Conservation (phyloP, 2,888 invertebrate genomes). For the Saturnia japonica region DNA sequence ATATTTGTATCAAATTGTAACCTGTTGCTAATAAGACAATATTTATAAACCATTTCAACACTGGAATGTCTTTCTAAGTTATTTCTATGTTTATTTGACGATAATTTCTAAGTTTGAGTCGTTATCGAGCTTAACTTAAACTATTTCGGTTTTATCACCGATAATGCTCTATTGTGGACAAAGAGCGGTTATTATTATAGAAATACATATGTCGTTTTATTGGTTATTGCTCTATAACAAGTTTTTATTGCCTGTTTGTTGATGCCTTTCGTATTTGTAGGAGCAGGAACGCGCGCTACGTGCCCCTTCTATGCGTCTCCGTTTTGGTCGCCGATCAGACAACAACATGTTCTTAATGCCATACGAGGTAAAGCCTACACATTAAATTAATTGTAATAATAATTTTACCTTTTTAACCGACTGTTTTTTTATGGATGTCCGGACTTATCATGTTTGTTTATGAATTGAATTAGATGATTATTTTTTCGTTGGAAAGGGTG, state of each 20-base stretch:
- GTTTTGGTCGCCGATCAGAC: constrained; percentile 89
- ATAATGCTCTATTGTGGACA: constrained; percentile 16
- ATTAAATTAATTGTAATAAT: too few relatives aligned
- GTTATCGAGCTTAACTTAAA: constrained; percentile 20
- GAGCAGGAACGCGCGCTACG: constrained; percentile 85
- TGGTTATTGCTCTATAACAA: constrained; percentile 21
- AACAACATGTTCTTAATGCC: constrained; percentile 82
- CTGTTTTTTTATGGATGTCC: too few relatives aligned
- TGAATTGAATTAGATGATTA: too few relatives aligned
- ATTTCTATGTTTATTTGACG: constrained; percentile 17
- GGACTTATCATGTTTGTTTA: too few relatives aligned
- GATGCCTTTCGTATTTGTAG: constrained; percentile 37
- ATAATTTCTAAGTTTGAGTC: constrained; percentile 17
- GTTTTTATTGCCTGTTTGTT: constrained; percentile 24
- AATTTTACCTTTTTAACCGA: too few relatives aligned
- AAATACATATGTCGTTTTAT: constrained; percentile 22
- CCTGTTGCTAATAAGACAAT: constrained; percentile 34
- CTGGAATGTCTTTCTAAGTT: constrained; percentile 10
- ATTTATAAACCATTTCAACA: constrained; percentile 13
- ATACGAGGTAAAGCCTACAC: constrained; percentile 56
- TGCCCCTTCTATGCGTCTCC: constrained; percentile 88
- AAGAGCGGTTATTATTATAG: constrained; percentile 3
- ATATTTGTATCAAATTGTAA: constrained; percentile 3
- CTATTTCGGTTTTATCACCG: constrained; percentile 20
- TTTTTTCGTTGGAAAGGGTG: too few relatives aligned